These are phyloP conservation scores for Diarsia mendica DNA, from an alignment of 2,888 invertebrate species.

Conservation along the genomic window DNA sequence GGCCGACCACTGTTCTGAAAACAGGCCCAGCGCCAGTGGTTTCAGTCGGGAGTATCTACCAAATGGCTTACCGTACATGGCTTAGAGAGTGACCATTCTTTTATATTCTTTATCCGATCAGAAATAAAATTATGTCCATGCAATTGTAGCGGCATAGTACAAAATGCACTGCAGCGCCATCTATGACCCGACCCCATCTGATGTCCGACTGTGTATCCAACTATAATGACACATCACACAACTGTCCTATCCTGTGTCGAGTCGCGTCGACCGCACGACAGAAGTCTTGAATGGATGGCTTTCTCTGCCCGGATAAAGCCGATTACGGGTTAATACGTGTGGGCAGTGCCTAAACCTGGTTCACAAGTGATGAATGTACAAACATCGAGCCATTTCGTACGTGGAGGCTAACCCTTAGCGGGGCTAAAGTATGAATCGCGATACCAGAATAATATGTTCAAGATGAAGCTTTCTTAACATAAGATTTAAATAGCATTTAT, in stretches of 20 bases:
- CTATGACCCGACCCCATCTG: too few relatives aligned
- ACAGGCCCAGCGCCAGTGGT: background rate
- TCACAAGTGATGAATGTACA: background rate
- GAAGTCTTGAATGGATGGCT: background rate
- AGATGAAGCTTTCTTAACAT: constrained; percentile 61
- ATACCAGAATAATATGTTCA: constrained; percentile 57
- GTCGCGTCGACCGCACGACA: too few relatives aligned
- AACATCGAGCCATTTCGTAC: background rate
- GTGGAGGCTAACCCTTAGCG: constrained; percentile 11
- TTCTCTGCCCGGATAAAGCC: background rate
- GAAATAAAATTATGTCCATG: background rate
- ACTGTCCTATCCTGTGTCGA: background rate
- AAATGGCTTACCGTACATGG: background rate
- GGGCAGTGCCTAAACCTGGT: background rate
- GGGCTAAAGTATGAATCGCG: constrained; percentile 56
- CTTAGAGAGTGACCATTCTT: background rate
- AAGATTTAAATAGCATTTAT: constrained; percentile 60
- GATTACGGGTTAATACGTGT: background rate
- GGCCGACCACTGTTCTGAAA: background rate
- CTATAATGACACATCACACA: background rate
- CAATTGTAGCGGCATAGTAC: background rate
- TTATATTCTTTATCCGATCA: background rate
- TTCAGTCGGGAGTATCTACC: too few relatives aligned
- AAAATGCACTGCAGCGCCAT: background rate
- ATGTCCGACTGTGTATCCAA: too few relatives aligned